A percentile compares a stretch with the other conserved stretches of the same genome.
Evolutionary conservation across 2,888 invertebrate genomes (phyloP).

Genomic region (Gastrophysa polygoni): DNA sequence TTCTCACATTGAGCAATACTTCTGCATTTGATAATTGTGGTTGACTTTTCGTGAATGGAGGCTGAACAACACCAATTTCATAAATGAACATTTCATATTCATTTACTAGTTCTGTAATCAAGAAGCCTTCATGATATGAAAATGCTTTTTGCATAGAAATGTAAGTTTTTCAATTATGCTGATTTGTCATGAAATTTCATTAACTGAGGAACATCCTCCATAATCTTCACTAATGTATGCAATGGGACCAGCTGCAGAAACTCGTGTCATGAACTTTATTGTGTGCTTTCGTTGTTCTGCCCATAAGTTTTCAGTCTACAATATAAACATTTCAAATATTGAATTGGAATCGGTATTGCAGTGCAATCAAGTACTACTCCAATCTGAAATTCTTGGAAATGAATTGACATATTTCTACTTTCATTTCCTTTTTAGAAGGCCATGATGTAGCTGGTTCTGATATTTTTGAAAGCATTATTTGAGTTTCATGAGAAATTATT

Average conservation of each 20-base stretch:
- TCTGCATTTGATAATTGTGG: not conserved
- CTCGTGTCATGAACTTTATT: conserved; percentile 5
- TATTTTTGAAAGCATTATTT: not conserved
- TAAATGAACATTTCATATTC: no score
- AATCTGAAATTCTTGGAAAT: conserved; percentile 6
- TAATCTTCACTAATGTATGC: conserved; percentile 36
- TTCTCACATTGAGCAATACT: not conserved
- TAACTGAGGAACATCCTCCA: conserved; percentile 38
- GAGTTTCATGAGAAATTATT: conserved; percentile 4
- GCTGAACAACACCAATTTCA: conserved; percentile 3
- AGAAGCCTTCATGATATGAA: not conserved
- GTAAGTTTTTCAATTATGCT: not conserved
- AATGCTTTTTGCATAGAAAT: no score
- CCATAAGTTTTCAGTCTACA: not conserved
- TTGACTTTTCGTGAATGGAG: conserved; percentile 1
- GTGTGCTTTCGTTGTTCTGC: not conserved
- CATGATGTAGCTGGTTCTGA: conserved; percentile 1
- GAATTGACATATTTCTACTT: conserved; percentile 12
- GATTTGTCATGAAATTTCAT: conserved; percentile 35
- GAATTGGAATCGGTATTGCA: not conserved
- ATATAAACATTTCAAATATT: not conserved
- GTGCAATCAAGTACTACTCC: conserved; percentile 4
- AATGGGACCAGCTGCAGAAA: conserved; percentile 36
- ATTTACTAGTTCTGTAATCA: not conserved
- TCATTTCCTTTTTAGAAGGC: conserved; percentile 14